A percentile compares a stretch with the other conserved stretches of the same genome.
These are phyloP conservation scores for Anagrus nilaparvatae DNA, from an alignment of 1,140 invertebrate genomes.

Conservation along the genomic window DNA sequence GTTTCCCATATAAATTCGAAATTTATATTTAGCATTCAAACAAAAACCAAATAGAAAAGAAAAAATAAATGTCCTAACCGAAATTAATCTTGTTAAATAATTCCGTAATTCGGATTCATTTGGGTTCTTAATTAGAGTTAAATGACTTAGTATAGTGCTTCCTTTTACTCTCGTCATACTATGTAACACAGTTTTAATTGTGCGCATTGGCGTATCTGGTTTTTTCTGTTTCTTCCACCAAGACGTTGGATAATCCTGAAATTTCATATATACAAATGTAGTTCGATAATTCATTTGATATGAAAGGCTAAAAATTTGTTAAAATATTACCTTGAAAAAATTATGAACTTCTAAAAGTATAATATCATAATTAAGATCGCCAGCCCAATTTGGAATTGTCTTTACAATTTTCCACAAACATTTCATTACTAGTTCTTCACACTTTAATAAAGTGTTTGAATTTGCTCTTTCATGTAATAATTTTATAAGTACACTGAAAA, in stretches of 20 bases:
- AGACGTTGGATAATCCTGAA: conserved; percentile 64
- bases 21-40: conserved; percentile 1
- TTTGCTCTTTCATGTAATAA: conserved; percentile 64
- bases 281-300: neutral
- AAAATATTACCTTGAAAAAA: conserved; percentile 54
- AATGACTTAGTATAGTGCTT: conserved; percentile 62
- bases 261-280: neutral
- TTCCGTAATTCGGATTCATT: conserved; percentile 72
- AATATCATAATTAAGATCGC: conserved; percentile 68
- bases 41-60: neutral
- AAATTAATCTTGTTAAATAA: conserved; percentile 68
- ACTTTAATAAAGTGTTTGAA: conserved; percentile 55
- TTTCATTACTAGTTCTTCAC: conserved; percentile 75
- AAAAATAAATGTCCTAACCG: conserved; percentile 48
- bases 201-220: conserved; percentile 71
- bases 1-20: conserved; percentile 13
- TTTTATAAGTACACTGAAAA: conserved; percentile 60
- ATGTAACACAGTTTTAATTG: conserved; percentile 85
- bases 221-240: conserved; percentile 69
- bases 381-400: conserved; percentile 62
- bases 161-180: conserved; percentile 72
- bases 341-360: conserved; percentile 75
- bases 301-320: neutral
- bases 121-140: conserved; percentile 66
- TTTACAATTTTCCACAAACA: conserved; percentile 81